Evolutionary conservation across 2,797 vertebrate genomes (phyloP).

Genomic region (Myotis planiceps): DNA sequence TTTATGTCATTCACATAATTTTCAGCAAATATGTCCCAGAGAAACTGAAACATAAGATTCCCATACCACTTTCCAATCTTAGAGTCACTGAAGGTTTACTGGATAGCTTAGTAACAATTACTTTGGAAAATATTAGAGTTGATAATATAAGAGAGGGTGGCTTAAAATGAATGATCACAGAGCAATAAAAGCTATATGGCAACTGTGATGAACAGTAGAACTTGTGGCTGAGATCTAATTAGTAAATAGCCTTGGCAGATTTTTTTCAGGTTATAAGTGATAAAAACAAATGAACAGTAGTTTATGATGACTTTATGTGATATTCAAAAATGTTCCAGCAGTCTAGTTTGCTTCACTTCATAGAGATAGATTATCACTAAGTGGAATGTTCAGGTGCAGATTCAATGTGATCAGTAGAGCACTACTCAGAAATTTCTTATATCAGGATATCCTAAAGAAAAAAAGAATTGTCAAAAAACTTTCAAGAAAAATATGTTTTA

Average conservation of each 20-base stretch:
- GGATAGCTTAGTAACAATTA: neutral
- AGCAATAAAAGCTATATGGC: neutral
- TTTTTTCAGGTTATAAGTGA: neutral
- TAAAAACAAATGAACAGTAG: neutral
- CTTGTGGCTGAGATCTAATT: neutral
- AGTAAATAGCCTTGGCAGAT: neutral
- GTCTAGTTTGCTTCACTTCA: neutral
- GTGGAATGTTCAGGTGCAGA: neutral
- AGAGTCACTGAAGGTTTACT: neutral
- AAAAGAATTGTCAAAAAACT: neutral
- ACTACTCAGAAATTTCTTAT: neutral
- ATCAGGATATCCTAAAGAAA: neutral
- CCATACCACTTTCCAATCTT: neutral
- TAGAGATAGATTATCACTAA: neutral
- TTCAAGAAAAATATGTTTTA: neutral
- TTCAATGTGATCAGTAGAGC: neutral
- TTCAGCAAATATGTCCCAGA: neutral
- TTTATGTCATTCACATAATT: neutral
- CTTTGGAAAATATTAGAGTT: slow-evolving; percentile 10
- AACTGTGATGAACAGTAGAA: neutral
- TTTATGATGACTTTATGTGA: neutral
- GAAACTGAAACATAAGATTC: neutral
- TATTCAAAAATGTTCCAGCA: neutral
- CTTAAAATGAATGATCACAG: neutral
- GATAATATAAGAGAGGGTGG: neutral